Conservation (phyloP, 1,140 invertebrate genomes). For the Homarus americanus region DNA sequence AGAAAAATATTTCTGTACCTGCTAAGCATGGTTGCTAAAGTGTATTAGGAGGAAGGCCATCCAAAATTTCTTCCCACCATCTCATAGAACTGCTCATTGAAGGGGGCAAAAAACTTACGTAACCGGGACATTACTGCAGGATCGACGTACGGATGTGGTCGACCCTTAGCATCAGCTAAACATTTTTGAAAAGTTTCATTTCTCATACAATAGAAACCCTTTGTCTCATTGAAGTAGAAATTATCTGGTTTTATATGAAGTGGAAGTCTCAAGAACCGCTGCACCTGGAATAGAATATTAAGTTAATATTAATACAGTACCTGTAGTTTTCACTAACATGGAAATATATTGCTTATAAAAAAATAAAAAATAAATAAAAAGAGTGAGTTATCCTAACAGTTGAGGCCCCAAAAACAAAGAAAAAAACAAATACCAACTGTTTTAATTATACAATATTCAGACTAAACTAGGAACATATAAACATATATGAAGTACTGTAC, state of each 20-base stretch:
- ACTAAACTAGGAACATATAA: too few species aligned
- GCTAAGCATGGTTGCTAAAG: neutral
- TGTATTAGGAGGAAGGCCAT: constrained; percentile 81
- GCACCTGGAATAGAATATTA: constrained; percentile 82
- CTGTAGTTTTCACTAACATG: neutral
- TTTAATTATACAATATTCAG: too few species aligned
- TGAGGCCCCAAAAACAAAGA: too few species aligned
- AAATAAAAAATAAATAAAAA: too few species aligned
- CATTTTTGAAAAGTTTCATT: constrained; percentile 84
- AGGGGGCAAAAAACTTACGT: constrained; percentile 92
- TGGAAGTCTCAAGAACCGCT: constrained; percentile 92
- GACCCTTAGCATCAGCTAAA: constrained; percentile 94
- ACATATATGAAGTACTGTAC: too few species aligned
- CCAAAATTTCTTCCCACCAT: constrained; percentile 92
- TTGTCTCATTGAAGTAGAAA: constrained; percentile 95
- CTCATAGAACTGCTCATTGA: constrained; percentile 94
- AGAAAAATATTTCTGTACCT: neutral
- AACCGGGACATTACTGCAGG: constrained; percentile 85
- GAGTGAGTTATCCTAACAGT: too few species aligned
- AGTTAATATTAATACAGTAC: neutral
- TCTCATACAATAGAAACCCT: constrained; percentile 94
- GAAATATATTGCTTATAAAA: neutral
- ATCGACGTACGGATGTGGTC: constrained; percentile 91
- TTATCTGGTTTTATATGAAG: constrained; percentile 91
- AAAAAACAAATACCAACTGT: too few species aligned